Percentiles rank a stretch among this genome's conserved stretches.
phyloP scores from a whole-genome alignment of 2,888 invertebrate species.

The Bursaphelenchus okinawaensis region DNA sequence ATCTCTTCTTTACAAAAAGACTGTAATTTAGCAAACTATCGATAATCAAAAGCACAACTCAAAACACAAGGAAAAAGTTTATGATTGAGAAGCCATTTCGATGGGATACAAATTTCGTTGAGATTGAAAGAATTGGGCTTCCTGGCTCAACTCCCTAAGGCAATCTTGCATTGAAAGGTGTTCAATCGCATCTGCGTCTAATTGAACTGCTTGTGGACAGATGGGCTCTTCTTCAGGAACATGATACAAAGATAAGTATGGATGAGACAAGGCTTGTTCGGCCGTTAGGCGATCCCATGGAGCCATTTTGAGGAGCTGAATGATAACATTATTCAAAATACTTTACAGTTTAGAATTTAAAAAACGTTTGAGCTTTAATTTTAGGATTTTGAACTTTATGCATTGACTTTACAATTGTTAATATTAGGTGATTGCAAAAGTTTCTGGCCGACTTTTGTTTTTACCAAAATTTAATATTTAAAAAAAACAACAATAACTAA shows the following conservation, averaged over 20 bases:
- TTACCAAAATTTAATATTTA: too few relatives aligned
- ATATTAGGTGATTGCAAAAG: too few relatives aligned
- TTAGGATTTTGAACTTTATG: too few relatives aligned
- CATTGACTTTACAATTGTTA: too few relatives aligned
- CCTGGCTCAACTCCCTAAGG: not conserved
- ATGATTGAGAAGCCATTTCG: not conserved
- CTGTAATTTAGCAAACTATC: too few relatives aligned
- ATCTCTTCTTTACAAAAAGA: too few relatives aligned
- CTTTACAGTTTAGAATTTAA: too few relatives aligned
- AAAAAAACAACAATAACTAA: too few relatives aligned
- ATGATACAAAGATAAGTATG: conserved; percentile 60
- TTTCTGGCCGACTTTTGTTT: too few relatives aligned
- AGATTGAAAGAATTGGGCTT: conserved; percentile 1
- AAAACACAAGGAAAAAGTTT: not conserved
- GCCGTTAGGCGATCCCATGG: conserved; percentile 60
- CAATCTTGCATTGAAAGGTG: conserved; percentile 31
- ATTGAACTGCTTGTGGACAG: conserved; percentile 26
- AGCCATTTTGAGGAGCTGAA: conserved; percentile 57
- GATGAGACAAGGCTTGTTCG: conserved; percentile 59
- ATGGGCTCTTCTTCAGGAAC: conserved; percentile 46
- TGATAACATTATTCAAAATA: too few relatives aligned
- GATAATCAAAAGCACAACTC: too few relatives aligned
- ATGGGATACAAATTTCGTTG: conserved; percentile 5
- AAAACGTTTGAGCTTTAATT: too few relatives aligned
- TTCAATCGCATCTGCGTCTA: conserved; percentile 55